Conservation (phyloP, 2,888 invertebrate species). For the Hipparchia sbordonii region DNA sequence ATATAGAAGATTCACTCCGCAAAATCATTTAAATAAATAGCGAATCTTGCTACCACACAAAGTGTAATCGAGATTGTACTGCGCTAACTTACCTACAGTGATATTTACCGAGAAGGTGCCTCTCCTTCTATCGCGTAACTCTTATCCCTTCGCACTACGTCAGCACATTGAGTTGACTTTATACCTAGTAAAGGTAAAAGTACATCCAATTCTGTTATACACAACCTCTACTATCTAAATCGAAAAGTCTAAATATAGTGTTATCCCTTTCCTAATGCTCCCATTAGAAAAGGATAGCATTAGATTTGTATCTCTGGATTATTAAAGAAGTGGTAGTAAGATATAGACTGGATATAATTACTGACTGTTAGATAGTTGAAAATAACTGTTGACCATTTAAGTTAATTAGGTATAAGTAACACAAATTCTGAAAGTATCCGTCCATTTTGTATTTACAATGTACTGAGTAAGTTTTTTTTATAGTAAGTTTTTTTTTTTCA, state of each 20-base stretch:
- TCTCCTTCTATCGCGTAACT: too few relatives aligned
- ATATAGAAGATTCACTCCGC: too few relatives aligned
- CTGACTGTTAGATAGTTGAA: background rate
- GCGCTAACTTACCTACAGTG: too few relatives aligned
- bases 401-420: constrained; percentile 1
- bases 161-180: background rate
- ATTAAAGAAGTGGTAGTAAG: too few relatives aligned
- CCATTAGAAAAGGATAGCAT: background rate
- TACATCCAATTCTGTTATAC: background rate
- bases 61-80: too few relatives aligned
- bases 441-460: constrained; percentile 16
- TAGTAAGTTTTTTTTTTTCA: too few relatives aligned
- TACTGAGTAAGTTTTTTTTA: background rate
- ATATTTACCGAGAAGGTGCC: too few relatives aligned
- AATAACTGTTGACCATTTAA: background rate
- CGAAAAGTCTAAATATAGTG: background rate
- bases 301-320: too few relatives aligned
- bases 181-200: background rate
- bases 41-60: too few relatives aligned
- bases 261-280: background rate
- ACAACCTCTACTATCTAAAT: background rate
- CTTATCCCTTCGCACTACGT: too few relatives aligned
- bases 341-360: too few relatives aligned
- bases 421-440: constrained; percentile 15
- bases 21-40: too few relatives aligned